Evolutionary conservation across 2,797 vertebrate genomes (phyloP).

Genomic region (Pyrrhura leucotis): DNA sequence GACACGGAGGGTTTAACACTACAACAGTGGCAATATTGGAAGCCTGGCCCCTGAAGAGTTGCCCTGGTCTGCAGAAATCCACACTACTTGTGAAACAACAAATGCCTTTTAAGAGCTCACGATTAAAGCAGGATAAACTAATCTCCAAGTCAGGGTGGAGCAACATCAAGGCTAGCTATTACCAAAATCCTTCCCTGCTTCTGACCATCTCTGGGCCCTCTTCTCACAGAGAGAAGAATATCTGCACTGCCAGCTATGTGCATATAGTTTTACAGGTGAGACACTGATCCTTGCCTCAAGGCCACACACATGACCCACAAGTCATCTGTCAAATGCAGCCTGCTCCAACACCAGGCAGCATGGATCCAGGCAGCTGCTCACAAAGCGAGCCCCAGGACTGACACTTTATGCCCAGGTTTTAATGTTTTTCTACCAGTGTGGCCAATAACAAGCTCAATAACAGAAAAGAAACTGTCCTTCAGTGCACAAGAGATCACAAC

Average conservation of each 20-base stretch:
- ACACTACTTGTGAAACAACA: not conserved
- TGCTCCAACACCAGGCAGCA: not conserved
- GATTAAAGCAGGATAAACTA: not conserved
- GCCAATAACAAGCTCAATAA: not conserved
- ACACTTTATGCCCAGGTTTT: not conserved
- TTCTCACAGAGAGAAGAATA: not conserved
- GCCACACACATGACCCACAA: not conserved
- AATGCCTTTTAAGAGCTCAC: not conserved
- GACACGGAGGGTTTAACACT: not conserved
- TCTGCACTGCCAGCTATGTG: not conserved
- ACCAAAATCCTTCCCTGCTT: not conserved
- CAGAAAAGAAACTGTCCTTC: not conserved
- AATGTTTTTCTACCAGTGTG: not conserved
- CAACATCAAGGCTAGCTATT: not conserved
- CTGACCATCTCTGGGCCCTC: not conserved
- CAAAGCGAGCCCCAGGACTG: accelerated
- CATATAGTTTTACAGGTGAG: not conserved
- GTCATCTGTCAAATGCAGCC: not conserved
- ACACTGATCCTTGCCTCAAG: not conserved
- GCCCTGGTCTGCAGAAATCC: not conserved
- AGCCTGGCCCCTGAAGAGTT: not conserved
- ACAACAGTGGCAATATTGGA: not conserved
- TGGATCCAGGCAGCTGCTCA: not conserved
- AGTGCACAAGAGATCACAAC: not conserved
- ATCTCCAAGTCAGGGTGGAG: not conserved